These are phyloP conservation scores for Andricus quercusramuli DNA, from an alignment of 2,888 invertebrate genomes.

Conservation along the genomic window DNA sequence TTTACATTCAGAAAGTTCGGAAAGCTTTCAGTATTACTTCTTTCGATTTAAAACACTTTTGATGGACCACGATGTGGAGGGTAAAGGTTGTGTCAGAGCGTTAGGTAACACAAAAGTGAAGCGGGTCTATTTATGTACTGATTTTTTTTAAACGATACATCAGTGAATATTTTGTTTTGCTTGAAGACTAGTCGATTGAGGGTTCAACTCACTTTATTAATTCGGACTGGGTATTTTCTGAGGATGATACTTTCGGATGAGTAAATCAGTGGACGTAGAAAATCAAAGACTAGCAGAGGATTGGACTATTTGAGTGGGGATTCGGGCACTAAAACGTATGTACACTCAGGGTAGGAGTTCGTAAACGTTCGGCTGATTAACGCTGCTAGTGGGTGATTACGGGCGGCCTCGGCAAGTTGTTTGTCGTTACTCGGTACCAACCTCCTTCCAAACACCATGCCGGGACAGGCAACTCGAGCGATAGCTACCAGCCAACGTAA, in stretches of 20 bases:
- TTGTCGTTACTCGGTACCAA: constrained; percentile 38
- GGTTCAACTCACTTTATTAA: background rate
- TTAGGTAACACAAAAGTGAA: too few species aligned
- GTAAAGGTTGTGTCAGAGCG: too few species aligned
- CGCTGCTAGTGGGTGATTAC: constrained; percentile 58
- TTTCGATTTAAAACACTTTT: too few species aligned
- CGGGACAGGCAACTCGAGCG: constrained; percentile 54
- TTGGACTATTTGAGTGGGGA: constrained; percentile 22
- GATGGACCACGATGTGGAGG: too few species aligned
- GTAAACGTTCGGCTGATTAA: constrained; percentile 65
- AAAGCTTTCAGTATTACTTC: too few species aligned
- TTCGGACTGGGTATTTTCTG: background rate
- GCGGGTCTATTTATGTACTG: too few species aligned
- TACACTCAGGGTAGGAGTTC: constrained; percentile 51
- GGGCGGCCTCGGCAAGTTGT: constrained; percentile 36
- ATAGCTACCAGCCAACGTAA: constrained; percentile 64
- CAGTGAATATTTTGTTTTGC: background rate
- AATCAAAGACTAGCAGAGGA: constrained; percentile 27
- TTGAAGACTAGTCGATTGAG: background rate
- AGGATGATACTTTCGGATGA: background rate
- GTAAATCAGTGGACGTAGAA: background rate
- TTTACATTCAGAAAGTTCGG: too few species aligned
- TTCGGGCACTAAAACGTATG: constrained; percentile 30
- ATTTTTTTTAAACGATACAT: background rate
- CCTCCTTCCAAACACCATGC: constrained; percentile 35